Conservation (phyloP, 2,113 vertebrate species). For the Hippocampus abdominalis region DNA sequence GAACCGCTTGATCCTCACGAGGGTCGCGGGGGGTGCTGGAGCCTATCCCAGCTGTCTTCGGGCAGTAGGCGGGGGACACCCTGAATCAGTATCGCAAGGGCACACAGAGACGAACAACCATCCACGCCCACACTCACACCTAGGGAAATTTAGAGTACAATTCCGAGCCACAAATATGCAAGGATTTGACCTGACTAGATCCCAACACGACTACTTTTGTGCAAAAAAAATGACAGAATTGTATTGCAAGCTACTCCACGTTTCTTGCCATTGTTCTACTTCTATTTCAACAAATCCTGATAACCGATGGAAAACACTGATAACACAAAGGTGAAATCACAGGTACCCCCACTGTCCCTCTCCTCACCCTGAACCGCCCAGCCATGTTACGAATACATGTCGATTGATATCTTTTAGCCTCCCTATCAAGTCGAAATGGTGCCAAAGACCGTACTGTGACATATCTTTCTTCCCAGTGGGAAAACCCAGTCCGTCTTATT, state of each 20-base stretch:
- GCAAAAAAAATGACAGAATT: background rate
- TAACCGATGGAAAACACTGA: conserved; percentile 1
- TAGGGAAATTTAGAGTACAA: too few species aligned
- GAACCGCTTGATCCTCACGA: too few species aligned
- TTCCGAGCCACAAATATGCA: too few species aligned
- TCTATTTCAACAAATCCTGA: background rate
- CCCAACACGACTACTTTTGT: background rate
- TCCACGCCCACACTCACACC: too few species aligned
- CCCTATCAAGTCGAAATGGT: conserved; percentile 27
- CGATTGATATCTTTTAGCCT: conserved; percentile 27
- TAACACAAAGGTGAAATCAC: conserved; percentile 1
- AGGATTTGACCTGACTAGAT: background rate
- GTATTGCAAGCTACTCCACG: background rate
- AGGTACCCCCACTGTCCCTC: background rate
- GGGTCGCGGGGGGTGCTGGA: too few species aligned
- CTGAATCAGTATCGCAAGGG: too few species aligned
- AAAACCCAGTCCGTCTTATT: conserved; percentile 27
- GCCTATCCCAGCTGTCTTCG: too few species aligned
- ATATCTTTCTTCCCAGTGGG: conserved; percentile 41
- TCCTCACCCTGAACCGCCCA: background rate
- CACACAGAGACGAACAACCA: too few species aligned
- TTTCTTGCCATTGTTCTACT: background rate
- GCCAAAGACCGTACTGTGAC: conserved; percentile 34
- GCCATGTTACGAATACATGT: background rate
- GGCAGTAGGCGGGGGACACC: too few species aligned